These are phyloP conservation scores for Coecobrya sp. DNA, from an alignment of 2,888 invertebrate genomes.

Conservation along the genomic window DNA sequence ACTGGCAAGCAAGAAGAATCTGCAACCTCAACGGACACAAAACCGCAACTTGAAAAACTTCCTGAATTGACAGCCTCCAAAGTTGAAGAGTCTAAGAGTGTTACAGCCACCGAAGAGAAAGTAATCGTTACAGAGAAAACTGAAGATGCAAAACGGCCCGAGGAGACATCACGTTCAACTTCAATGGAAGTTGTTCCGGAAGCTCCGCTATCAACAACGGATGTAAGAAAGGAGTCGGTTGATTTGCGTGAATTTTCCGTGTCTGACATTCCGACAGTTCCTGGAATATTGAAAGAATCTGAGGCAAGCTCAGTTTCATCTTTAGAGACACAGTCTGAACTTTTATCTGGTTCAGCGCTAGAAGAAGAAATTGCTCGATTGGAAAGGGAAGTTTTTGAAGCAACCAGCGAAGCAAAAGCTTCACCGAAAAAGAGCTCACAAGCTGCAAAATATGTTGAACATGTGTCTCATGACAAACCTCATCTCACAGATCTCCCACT, in stretches of 20 bases:
- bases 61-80: background rate
- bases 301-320: slow-evolving; percentile 69
- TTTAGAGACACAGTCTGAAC: slow-evolving; percentile 74
- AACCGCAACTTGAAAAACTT: background rate
- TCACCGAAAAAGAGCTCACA: slow-evolving; percentile 60
- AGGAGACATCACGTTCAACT: background rate
- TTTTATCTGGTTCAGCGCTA: slow-evolving; percentile 74
- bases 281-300: slow-evolving; percentile 63
- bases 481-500: slow-evolving; percentile 71
- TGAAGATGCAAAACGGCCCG: background rate
- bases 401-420: slow-evolving; percentile 64
- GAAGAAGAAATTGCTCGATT: slow-evolving; percentile 82
- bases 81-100: background rate
- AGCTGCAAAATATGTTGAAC: slow-evolving; percentile 77
- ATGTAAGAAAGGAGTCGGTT: slow-evolving; percentile 81
- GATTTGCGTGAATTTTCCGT: slow-evolving; percentile 23
- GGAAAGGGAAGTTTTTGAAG: slow-evolving; percentile 83
- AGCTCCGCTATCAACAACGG: background rate
- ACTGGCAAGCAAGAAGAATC: slow-evolving; percentile 58
- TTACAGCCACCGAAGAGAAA: background rate
- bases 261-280: slow-evolving; percentile 30
- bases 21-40: background rate
- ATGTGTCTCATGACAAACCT: slow-evolving; percentile 76
- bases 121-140: background rate
- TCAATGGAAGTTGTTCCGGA: background rate